Percentiles rank a stretch among this genome's conserved stretches.
Evolutionary conservation across 2,888 invertebrate genomes (phyloP).

Genomic region (Rhabditophanes sp.): DNA sequence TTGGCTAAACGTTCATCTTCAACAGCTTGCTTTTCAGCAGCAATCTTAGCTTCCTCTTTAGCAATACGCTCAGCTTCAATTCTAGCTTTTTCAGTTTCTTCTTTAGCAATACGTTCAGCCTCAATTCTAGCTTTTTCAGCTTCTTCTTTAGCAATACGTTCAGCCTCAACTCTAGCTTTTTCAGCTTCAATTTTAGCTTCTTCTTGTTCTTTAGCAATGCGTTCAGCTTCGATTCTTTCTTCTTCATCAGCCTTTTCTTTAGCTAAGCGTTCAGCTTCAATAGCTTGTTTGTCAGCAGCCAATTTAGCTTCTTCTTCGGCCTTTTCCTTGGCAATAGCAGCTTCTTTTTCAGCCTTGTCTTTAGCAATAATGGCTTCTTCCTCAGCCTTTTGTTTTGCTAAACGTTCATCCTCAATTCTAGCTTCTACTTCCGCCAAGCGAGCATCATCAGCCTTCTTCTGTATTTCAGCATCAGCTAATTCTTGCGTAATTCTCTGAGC

Average conservation of each 20-base stretch:
- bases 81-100: neutral
- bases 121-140: neutral
- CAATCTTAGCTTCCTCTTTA: too few species aligned
- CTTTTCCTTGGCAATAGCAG: constrained; percentile 11
- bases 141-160: neutral
- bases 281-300: constrained; percentile 12
- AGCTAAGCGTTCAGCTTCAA: constrained; percentile 5
- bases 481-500: too few species aligned
- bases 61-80: neutral
- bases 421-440: too few species aligned
- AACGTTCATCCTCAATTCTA: too few species aligned
- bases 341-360: constrained; percentile 9
- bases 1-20: constrained; percentile 1
- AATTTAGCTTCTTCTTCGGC: constrained; percentile 9
- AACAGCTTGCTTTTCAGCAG: too few species aligned
- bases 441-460: too few species aligned
- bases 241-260: constrained; percentile 4
- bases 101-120: constrained; percentile 1
- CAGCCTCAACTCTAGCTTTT: neutral
- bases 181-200: too few species aligned
- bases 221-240: constrained; percentile 3
- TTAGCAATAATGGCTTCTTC: constrained; percentile 3
- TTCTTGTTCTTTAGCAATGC: too few species aligned
- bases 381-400: constrained; percentile 9
- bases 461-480: too few species aligned